Base-by-base conservation (phyloP, 1,140 invertebrate genomes). In the Tigriopus japonicus region DNA sequence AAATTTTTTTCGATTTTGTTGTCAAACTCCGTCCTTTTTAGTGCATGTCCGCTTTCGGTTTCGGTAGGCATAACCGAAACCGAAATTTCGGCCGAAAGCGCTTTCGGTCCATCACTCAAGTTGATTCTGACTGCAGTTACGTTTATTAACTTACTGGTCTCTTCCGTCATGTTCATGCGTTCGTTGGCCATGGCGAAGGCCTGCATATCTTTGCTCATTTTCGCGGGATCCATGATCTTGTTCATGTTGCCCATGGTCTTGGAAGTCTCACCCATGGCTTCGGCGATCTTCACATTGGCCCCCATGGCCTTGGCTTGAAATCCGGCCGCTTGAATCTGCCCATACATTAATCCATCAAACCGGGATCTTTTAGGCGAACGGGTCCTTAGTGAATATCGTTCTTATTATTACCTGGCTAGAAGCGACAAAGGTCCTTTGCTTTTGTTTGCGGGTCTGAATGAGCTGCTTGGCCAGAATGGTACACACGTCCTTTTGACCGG, bases 101-200 rank as follows among this genome's bases (percentile, higher is more conserved):
- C n/a, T n/a, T n/a, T n/a, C n/a, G n/a, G n/a, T n/a, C n/a, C n/a
- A n/a, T n/a, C n/a, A n/a, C n/a, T n/a, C n/a, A n/a, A n/a, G n/a
- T n/a, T n/a, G n/a, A n/a, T n/a, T n/a, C n/a, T n/a, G n/a, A n/a
- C n/a, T n/a, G n/a, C n/a, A n/a, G n/a, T n/a, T n/a, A n/a, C n/a
- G n/a, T n/a, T n/a, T n/a, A 10, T n/a, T 63, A 42, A 76, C 79
- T 77, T 77, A 87, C 85, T 89, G 81, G 92, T 86, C 77, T 94
- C 89, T 73, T 92, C 88, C 10, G 86, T 86, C 87, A 94, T 92
- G 64, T 85, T 86, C 84, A 94, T 87, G 70, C 86, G 87, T 67
- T 81, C 81, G 67, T 81, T 81, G 55, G 86, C 85, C 68, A 81
- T 80, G 67, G 81, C 78, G 73, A 94, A 94, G 13, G 85, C 81